These are phyloP conservation scores for Trachemys scripta DNA, from an alignment of 2,113 vertebrate species.

Conservation along the genomic window DNA sequence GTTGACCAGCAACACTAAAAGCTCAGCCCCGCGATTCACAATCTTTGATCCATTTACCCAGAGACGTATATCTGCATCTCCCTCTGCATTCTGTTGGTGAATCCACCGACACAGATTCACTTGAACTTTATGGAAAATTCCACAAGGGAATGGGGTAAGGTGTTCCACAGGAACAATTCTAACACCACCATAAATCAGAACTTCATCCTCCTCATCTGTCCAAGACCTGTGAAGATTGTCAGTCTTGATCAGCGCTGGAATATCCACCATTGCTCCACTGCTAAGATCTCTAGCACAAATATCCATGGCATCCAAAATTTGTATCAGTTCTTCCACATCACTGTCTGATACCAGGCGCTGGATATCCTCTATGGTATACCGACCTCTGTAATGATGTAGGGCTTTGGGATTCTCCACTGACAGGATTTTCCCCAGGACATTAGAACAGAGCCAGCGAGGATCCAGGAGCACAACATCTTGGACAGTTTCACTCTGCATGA, in stretches of 20 bases:
- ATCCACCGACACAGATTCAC: conserved; percentile 97
- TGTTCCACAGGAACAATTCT: conserved; percentile 95
- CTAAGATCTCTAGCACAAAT: conserved; percentile 93
- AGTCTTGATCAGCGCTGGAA: conserved; percentile 96
- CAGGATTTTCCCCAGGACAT: conserved; percentile 90
- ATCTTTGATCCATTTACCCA: conserved; percentile 95
- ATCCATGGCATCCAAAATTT: conserved; percentile 98
- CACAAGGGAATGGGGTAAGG: conserved; percentile 94
- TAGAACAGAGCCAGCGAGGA: conserved; percentile 95
- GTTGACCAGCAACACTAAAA: conserved; percentile 95
- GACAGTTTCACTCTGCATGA: conserved; percentile 98
- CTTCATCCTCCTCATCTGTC: conserved; percentile 93
- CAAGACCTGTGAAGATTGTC: conserved; percentile 94
- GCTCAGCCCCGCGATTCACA: conserved; percentile 88
- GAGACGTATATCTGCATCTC: conserved; percentile 90
- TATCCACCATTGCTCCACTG: conserved; percentile 94
- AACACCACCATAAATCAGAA: conserved; percentile 92
- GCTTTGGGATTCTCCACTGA: conserved; percentile 95
- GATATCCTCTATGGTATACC: conserved; percentile 95
- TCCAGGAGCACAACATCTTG: conserved; percentile 98
- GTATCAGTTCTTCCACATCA: conserved; percentile 94
- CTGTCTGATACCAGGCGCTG: conserved; percentile 93
- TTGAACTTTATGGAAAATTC: conserved; percentile 98
- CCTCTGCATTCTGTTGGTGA: conserved; percentile 93
- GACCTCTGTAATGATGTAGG: conserved; percentile 97